These are phyloP conservation scores for Athalia circularis DNA, from an alignment of 2,888 invertebrate genomes.

Conservation along the genomic window DNA sequence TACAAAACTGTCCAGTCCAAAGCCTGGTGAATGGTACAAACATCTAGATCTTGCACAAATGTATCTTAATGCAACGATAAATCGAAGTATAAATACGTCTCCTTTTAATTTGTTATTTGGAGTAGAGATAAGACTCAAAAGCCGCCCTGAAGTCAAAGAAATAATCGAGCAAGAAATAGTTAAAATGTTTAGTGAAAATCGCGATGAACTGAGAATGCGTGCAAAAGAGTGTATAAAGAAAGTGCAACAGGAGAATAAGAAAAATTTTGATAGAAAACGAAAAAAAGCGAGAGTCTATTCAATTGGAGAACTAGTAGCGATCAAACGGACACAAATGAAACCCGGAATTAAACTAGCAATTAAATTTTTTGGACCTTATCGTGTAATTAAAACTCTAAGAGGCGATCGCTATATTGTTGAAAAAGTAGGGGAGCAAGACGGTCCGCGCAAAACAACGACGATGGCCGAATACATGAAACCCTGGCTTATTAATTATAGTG, in stretches of 20 bases:
- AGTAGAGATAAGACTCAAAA: too few relatives aligned
- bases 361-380: slow-evolving; percentile 4
- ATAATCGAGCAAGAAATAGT: too few relatives aligned
- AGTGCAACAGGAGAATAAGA: slow-evolving; percentile 11
- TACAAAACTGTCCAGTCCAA: too few relatives aligned
- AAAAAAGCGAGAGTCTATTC: slow-evolving; percentile 7
- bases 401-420: neutral
- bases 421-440: neutral
- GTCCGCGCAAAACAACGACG: neutral
- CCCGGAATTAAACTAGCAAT: neutral
- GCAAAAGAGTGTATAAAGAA: slow-evolving; percentile 17
- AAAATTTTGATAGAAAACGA: slow-evolving; percentile 15
- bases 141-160: too few relatives aligned
- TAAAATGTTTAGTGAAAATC: slow-evolving; percentile 19
- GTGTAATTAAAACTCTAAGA: neutral
- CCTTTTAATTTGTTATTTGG: too few relatives aligned
- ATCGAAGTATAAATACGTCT: too few relatives aligned
- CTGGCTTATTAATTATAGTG: neutral
- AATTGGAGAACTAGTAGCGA: slow-evolving; percentile 12
- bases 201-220: slow-evolving; percentile 1
- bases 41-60: too few relatives aligned
- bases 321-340: neutral
- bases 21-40: too few relatives aligned
- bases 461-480: neutral
- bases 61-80: too few relatives aligned